Base-by-base conservation (phyloP, 2,113 vertebrate species). In the Butorides virescens region DNA sequence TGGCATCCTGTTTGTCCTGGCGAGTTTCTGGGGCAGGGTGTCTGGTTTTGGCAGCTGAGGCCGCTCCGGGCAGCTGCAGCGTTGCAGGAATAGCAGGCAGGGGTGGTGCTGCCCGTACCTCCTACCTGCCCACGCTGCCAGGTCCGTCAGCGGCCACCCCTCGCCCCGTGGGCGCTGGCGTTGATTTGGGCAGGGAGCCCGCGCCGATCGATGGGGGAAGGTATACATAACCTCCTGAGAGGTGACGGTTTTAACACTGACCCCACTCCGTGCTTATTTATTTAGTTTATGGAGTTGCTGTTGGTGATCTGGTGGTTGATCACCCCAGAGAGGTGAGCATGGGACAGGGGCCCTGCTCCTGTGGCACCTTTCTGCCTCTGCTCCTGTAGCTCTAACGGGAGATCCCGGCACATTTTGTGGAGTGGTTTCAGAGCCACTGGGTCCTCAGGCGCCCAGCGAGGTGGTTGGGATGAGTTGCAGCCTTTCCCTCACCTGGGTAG, bases 341-440 rank as follows among this genome's bases (percentile, higher is more conserved):
- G 23, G 55, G 56, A 6, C 0, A 3, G 10, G 30, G 73, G 36
- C 21, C 34, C 65, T 1, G 7, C 27, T 46, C 55, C 46, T 15
- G 32, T 1, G 9, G 44, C 10, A 14, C 23, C 34, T 39, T 46
- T 4, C 19, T 3, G 3, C 13, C 15, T 23, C 21, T 2, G 3
- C 10, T 18, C 44, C 53, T 4, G 2, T 62, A 11, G 18, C 37
- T 61, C n/a, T 23, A 7, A 26, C 0, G 1, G 52, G 21, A 52
- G 9, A 37, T 26, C n/a, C 50, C 0, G 1, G 72, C 0, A 3
- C 3, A 7, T 30, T 58, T 32, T 18, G 12, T 26, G 0, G 2
- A n/a, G 36, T 4, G 59, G 76, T 44, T 23, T 32, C 61, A 37
- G 46, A 52, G 50, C 37, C 37, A 30, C 34, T 0, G 1, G 36